Base-by-base conservation (phyloP, 2,113 vertebrate genomes). In the Grammomys dolichurus region DNA sequence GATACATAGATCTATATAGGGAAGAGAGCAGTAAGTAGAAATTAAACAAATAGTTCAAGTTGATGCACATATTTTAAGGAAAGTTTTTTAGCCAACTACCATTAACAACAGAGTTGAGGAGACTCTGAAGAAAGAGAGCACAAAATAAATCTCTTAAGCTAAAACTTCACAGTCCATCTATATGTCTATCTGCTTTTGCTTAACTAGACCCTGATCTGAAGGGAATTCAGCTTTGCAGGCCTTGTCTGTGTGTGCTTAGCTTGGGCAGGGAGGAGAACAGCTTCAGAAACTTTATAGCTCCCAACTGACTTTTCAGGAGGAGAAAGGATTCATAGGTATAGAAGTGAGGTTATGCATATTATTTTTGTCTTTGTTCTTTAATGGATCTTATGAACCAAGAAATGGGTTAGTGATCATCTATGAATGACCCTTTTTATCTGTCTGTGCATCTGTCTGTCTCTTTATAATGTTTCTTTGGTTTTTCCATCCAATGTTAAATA, bases 31-130 rank as follows among this genome's bases (percentile, higher is more conserved):
- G 7, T 46, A 69, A 93, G 73, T 72, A 81, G 33, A 81, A 81
- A n/a, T 81, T 56, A 81, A 58, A n/a, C 19, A 96, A 73, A 46
- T 46, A 86, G 63, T 56, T 70, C 51, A 65, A 91, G 81, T 58
- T 60, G 0, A 43, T 40, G 46, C 46, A n/a, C 6, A 33, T 48
- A 24, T 72, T 86, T 46, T 90, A 63, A 90, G 72, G 65, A 87
- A 93, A 14, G 24, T 3, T 72, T 78, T 5, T 10, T 28, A 48
- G 26, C 17, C 40, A 77, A 31, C 5, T 80, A 10, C 51, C 24
- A 75, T 36, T 58, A 43, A 73, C 1, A 72, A 24, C 72, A 70
- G 70, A 70, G 51, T 7, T 65, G 19, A 11, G 13, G 80, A 85
- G 4, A 4, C 16, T 40, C 48, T 63, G 56, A 92, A 7, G 16